Conservation (phyloP, 2,113 vertebrate species). For the Leptocoma aspasia region DNA sequence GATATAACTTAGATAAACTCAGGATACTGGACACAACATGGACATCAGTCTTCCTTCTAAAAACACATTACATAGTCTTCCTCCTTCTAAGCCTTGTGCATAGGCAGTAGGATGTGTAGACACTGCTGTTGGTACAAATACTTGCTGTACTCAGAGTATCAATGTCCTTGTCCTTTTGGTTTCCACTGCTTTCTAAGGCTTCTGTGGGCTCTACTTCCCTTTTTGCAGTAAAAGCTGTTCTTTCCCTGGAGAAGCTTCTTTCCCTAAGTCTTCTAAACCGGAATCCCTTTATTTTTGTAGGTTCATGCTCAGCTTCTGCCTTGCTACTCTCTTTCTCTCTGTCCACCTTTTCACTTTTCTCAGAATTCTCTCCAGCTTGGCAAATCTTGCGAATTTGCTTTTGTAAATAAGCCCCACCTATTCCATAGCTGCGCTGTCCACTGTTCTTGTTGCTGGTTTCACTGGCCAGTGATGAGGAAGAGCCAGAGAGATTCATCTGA, state of each 20-base stretch:
- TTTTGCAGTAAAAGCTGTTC: slow-evolving; percentile 48
- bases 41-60: slow-evolving; percentile 1
- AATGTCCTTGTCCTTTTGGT: slow-evolving; percentile 65
- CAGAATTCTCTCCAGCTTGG: slow-evolving; percentile 68
- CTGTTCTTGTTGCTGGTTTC: slow-evolving; percentile 84
- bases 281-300: slow-evolving; percentile 67
- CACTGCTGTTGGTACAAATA: slow-evolving; percentile 60
- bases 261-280: slow-evolving; percentile 80
- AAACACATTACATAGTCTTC: slow-evolving; percentile 70
- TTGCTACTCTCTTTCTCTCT: slow-evolving; percentile 61
- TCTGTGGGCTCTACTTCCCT: slow-evolving; percentile 54
- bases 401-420: slow-evolving; percentile 92
- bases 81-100: slow-evolving; percentile 74
- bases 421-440: slow-evolving; percentile 86
- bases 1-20: slow-evolving; percentile 19
- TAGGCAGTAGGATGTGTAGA: slow-evolving; percentile 69
- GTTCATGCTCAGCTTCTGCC: slow-evolving; percentile 62
- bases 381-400: slow-evolving; percentile 84
- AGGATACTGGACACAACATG: neutral
- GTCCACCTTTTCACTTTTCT: slow-evolving; percentile 30
- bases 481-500: slow-evolving; percentile 85
- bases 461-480: slow-evolving; percentile 84
- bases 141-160: slow-evolving; percentile 64
- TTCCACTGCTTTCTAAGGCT: slow-evolving; percentile 48
- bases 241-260: slow-evolving; percentile 84